These are phyloP conservation scores for Holcopasites calliopsidis DNA, from an alignment of 1,140 invertebrate species.

Conservation along the genomic window DNA sequence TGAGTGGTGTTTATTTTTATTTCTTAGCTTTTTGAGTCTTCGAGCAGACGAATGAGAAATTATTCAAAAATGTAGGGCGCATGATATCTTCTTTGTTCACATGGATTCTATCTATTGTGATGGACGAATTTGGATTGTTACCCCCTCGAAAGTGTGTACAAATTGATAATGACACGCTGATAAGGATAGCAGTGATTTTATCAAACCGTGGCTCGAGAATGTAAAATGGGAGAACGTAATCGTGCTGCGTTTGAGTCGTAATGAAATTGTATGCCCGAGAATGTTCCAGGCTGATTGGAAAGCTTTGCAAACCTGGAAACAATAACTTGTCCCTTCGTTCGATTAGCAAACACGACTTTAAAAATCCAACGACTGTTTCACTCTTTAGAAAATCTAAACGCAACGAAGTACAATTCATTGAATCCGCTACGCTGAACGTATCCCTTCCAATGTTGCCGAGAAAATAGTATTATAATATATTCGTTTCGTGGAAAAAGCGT, in stretches of 20 bases:
- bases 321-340: not conserved
- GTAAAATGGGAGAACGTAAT: constrained; percentile 13
- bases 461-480: too few species aligned
- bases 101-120: too few species aligned
- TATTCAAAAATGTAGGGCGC: too few species aligned
- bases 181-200: constrained; percentile 28
- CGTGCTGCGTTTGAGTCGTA: constrained; percentile 10
- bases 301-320: not conserved
- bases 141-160: not conserved
- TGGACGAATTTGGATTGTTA: not conserved
- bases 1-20: constrained; percentile 27
- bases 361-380: not conserved
- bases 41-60: too few species aligned
- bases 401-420: too few species aligned
- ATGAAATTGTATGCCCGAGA: constrained; percentile 6
- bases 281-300: not conserved
- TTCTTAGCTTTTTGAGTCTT: too few species aligned
- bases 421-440: too few species aligned
- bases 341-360: not conserved
- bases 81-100: too few species aligned
- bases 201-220: constrained; percentile 10
- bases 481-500: too few species aligned
- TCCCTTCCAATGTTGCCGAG: too few species aligned
- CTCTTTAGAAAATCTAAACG: too few species aligned
- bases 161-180: constrained; percentile 24